Evolutionary conservation across 2,888 invertebrate species (phyloP).

Genomic region (Eupithecia abbreviata): DNA sequence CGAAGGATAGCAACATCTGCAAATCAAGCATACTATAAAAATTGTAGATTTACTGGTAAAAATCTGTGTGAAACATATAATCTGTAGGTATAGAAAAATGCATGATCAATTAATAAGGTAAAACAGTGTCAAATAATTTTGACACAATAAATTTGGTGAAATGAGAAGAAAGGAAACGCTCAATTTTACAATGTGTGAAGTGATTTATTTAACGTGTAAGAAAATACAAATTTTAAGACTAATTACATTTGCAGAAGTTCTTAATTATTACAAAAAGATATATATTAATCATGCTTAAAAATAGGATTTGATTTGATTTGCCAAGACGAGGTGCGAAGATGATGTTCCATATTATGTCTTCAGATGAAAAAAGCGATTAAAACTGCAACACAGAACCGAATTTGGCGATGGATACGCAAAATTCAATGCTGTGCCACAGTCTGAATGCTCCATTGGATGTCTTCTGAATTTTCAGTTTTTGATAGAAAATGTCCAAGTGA

Average conservation of each 20-base stretch:
- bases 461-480: slow-evolving; percentile 4
- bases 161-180: neutral
- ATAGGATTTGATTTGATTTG: neutral
- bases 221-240: neutral
- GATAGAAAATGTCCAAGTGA: neutral
- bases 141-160: neutral
- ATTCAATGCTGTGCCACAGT: slow-evolving; percentile 33
- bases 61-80: neutral
- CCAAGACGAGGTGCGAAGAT: neutral
- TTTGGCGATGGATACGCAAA: slow-evolving; percentile 38
- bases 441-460: slow-evolving; percentile 12
- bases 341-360: neutral
- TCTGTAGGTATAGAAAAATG: neutral
- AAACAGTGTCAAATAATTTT: neutral
- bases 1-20: slow-evolving; percentile 92
- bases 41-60: neutral
- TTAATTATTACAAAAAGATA: neutral
- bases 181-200: neutral
- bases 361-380: slow-evolving; percentile 28
- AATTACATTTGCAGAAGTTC: neutral
- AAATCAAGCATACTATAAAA: neutral
- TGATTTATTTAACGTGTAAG: slow-evolving; percentile 4
- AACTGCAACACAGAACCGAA: slow-evolving; percentile 43
- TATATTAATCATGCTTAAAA: neutral
- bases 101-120: neutral